Evolutionary conservation across 2,888 invertebrate genomes (phyloP).

Genomic region (Parasteatoda lunata): DNA sequence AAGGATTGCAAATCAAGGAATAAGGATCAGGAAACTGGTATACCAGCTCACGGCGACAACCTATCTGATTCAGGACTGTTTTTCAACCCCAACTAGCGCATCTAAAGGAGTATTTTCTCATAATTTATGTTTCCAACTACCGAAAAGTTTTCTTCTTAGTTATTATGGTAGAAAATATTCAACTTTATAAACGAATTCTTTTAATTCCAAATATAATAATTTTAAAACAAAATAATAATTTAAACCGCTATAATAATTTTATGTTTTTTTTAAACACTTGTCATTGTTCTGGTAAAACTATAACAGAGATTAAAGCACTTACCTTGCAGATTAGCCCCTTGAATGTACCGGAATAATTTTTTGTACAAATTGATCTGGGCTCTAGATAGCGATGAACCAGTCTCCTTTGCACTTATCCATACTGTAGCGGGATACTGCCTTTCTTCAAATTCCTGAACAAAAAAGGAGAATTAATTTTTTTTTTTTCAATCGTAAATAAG

Average conservation of each 20-base stretch:
- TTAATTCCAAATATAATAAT: background rate
- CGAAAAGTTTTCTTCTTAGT: too few species aligned
- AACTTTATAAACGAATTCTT: background rate
- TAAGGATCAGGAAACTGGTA: too few species aligned
- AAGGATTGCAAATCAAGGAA: too few species aligned
- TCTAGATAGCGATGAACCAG: conserved; percentile 42
- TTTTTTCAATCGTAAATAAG: too few species aligned
- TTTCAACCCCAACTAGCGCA: too few species aligned
- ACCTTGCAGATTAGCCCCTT: conserved; percentile 64
- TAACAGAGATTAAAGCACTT: background rate
- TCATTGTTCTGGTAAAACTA: too few species aligned
- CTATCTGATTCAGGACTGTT: too few species aligned
- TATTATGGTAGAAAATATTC: background rate
- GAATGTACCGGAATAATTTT: conserved; percentile 63
- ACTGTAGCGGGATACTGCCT: conserved; percentile 61
- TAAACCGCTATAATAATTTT: background rate
- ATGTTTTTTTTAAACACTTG: background rate
- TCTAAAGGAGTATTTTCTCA: too few species aligned
- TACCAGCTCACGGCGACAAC: too few species aligned
- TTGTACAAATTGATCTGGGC: conserved; percentile 58
- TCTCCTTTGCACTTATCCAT: conserved; percentile 56
- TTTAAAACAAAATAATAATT: background rate
- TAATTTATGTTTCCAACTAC: too few species aligned
- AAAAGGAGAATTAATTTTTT: too few species aligned
- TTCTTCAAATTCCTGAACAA: conserved; percentile 61